Evolutionary conservation across 2,113 vertebrate species (phyloP).

Genomic region (Myiopsitta monachus): DNA sequence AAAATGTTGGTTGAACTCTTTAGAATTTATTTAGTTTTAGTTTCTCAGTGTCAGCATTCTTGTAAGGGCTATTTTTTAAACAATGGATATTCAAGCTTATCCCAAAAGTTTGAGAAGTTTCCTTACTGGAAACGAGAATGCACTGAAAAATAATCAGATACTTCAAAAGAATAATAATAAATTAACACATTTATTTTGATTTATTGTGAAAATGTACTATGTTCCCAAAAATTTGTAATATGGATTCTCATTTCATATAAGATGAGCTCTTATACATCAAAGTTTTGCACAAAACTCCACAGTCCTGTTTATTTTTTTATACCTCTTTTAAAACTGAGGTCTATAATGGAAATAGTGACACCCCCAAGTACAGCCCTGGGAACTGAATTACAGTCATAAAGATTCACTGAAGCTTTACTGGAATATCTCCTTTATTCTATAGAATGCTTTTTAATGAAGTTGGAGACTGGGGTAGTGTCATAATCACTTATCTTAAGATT

Average conservation of each 20-base stretch:
- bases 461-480: not conserved
- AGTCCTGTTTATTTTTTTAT: not conserved
- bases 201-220: not conserved
- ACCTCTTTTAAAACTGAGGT: not conserved
- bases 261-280: not conserved
- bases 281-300: not conserved
- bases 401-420: not conserved
- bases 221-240: rapidly evolving
- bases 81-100: not conserved
- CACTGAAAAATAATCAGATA: not conserved
- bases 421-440: not conserved
- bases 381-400: not conserved
- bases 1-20: not conserved
- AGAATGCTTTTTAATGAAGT: not conserved
- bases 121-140: not conserved
- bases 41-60: not conserved
- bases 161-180: not conserved
- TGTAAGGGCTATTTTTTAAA: not conserved
- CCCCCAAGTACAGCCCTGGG: not conserved
- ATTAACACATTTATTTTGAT: not conserved
- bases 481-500: not conserved
- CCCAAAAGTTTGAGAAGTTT: not conserved
- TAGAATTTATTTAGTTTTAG: not conserved
- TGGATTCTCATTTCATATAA: not conserved
- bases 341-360: not conserved